Percentiles rank a stretch among this genome's conserved stretches.
phyloP scores from a whole-genome alignment of 2,797 vertebrate genomes.

The Sylvilagus floridanus region DNA sequence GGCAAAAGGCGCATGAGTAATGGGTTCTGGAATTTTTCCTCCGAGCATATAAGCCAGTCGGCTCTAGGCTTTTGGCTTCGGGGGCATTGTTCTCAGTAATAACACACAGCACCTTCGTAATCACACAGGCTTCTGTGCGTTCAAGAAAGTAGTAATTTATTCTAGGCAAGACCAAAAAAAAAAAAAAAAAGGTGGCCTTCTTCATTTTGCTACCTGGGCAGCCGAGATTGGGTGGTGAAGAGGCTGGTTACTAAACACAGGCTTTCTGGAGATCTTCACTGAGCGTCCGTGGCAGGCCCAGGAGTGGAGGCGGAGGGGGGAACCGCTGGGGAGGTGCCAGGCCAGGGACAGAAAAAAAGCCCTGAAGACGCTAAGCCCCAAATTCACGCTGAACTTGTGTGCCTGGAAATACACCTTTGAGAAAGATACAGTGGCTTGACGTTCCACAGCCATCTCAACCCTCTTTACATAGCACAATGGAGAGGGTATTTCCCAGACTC shows the following conservation, averaged over 20 bases:
- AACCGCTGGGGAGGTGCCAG: not conserved
- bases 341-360: conserved; percentile 55
- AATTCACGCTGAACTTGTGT: conserved; percentile 30
- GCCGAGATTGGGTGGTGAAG: conserved; percentile 63
- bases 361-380: not conserved
- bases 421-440: not conserved
- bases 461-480: not conserved
- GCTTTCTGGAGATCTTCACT: conserved; percentile 68
- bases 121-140: conserved; percentile 73
- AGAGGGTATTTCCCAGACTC: conserved; percentile 11
- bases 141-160: conserved; percentile 81
- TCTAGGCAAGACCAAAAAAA: conserved; percentile 58
- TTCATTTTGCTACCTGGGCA: conserved; percentile 72
- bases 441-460: not conserved
- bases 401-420: conserved; percentile 45
- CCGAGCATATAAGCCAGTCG: conserved; percentile 73
- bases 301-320: not conserved
- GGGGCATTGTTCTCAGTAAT: conserved; percentile 81
- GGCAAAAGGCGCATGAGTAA: conserved; percentile 73
- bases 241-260: conserved; percentile 39
- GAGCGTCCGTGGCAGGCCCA: conserved; percentile 22
- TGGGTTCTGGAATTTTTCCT: conserved; percentile 78
- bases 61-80: conserved; percentile 69
- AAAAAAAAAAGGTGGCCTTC: conserved; percentile 41
- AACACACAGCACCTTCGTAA: conserved; percentile 75